These are phyloP conservation scores for Suncus etruscus DNA, from an alignment of 2,113 vertebrate species.

Conservation along the genomic window DNA sequence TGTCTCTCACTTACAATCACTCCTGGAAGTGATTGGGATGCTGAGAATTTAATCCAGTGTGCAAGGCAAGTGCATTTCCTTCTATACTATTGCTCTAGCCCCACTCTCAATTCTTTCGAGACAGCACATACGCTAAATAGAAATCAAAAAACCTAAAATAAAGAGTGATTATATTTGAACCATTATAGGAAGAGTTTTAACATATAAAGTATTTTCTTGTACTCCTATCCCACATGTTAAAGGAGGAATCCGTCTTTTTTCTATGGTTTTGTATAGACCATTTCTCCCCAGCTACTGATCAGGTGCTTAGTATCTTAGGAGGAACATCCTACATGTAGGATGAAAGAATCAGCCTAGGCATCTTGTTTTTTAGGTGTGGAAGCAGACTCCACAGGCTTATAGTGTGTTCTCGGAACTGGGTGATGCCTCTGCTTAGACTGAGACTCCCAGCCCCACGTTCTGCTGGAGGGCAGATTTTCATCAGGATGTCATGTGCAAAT, in stretches of 20 bases:
- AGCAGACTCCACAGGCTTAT: not conserved
- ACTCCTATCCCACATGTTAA: constrained; percentile 21
- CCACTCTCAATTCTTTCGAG: constrained; percentile 57
- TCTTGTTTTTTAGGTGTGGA: constrained; percentile 36
- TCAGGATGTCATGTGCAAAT: not conserved
- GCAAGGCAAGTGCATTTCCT: too few species aligned
- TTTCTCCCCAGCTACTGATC: not conserved
- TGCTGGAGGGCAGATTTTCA: not conserved
- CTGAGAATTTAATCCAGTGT: too few species aligned
- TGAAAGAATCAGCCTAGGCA: not conserved
- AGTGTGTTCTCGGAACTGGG: not conserved
- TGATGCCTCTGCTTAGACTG: not conserved
- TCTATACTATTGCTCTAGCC: too few species aligned
- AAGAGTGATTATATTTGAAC: constrained; percentile 54
- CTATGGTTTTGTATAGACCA: not conserved
- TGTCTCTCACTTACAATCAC: too few species aligned
- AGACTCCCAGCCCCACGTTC: not conserved
- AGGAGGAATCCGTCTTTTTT: not conserved
- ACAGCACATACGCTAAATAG: constrained; percentile 8
- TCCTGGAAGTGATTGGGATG: too few species aligned
- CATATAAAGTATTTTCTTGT: not conserved
- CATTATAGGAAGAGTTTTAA: constrained; percentile 56
- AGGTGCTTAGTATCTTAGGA: not conserved
- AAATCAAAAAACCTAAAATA: constrained; percentile 44
- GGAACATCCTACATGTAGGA: not conserved